Conservation (phyloP, 2,888 invertebrate genomes). For the Serripes groenlandicus region DNA sequence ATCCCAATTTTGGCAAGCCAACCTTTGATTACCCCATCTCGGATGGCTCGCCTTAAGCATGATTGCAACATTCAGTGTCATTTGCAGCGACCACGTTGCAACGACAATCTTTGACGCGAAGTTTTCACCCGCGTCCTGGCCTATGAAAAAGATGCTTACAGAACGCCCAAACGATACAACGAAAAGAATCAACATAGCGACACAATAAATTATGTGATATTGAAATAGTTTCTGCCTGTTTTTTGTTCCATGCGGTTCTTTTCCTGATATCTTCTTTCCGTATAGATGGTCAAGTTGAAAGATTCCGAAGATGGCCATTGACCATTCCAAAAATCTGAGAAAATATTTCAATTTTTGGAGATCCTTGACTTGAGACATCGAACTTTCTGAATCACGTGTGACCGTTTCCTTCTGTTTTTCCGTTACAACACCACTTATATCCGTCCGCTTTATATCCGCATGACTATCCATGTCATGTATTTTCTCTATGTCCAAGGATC, state of each 20-base stretch:
- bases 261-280: background rate
- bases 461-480: slow-evolving; percentile 2
- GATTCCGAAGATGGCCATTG: slow-evolving; percentile 14
- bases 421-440: background rate
- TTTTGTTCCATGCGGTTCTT: background rate
- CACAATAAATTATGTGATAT: background rate
- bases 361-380: background rate
- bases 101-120: background rate
- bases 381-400: too few species aligned
- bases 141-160: background rate
- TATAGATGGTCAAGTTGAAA: background rate
- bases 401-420: too few species aligned
- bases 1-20: slow-evolving; percentile 7
- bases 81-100: slow-evolving; percentile 7
- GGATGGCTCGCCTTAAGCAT: slow-evolving; percentile 11
- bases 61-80: background rate
- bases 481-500: background rate
- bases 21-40: background rate
- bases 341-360: background rate
- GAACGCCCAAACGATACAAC: background rate
- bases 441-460: background rate
- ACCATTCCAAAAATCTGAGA: background rate
- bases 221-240: background rate
- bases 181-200: background rate
- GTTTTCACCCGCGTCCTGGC: background rate